Base-by-base conservation (phyloP, 2,113 vertebrate species). In the Anthoscopus minutus region DNA sequence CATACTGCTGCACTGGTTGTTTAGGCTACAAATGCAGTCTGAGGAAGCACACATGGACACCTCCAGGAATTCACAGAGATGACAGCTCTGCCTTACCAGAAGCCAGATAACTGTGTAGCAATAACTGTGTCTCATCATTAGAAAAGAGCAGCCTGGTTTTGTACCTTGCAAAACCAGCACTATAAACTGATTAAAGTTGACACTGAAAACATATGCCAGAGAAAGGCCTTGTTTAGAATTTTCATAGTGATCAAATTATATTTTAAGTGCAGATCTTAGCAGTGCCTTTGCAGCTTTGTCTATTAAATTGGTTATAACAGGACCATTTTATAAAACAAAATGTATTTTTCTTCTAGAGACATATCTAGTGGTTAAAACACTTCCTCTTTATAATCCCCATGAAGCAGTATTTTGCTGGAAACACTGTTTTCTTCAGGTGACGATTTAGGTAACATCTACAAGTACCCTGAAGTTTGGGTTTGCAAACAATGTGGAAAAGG, bases 1-100 rank as follows among this genome's bases (percentile, higher is more conserved):
- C 74, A 31, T 10, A 14, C 27, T 30, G 37, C 38, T 65, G 40
- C 86, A 60, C 23, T 13, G 19, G 4, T 35, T 40, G 30, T 28
- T 73, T 2, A 40, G 42, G 47, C n/a, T 62, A 30, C 61, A 38
- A 53, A 38, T 0, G 0, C 31, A 35, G 30, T 6, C 37, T 22
- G 65, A 65, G 70, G 65, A 69, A 72, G 25, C 33, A 40, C 20
- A 47, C 23, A 6, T 0, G 0, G 40, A 33, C 25, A 50, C 28
- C 42, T 67, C 33, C 57, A 67, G 77, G 25, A 86, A 82, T 53
- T 17, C 38, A 66, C 15, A 44, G 30, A 33, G 31, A 24, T 30
- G 27, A 37, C 64, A 81, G 44, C 44, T 85, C 30, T 83, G 71
- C 66, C 47, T 3, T 10, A 15, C 10, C n/a, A 69, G 60, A 56